Percentiles rank a stretch among this genome's conserved stretches.
phyloP scores from a whole-genome alignment of 2,888 invertebrate species.

The Perizoma flavofasciatum region DNA sequence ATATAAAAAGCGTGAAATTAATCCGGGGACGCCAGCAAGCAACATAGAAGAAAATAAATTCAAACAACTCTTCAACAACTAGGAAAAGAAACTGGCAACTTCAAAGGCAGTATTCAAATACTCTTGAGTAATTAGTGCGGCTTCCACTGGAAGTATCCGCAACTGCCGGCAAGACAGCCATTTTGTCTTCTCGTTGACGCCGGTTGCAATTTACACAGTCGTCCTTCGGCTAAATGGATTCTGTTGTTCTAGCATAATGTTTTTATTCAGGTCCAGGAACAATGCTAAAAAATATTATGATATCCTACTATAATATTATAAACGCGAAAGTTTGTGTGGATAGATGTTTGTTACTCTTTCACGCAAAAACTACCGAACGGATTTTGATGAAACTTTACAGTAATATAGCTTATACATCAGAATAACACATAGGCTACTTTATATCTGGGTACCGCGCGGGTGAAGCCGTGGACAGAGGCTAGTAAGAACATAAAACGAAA shows the following conservation, averaged over 20 bases:
- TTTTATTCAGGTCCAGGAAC: neutral
- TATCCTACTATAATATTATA: no score
- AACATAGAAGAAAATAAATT: no score
- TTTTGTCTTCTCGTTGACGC: neutral
- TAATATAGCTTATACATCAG: no score
- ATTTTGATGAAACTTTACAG: no score
- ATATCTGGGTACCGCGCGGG: no score
- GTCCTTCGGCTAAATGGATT: constrained; percentile 2
- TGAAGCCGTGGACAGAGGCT: no score
- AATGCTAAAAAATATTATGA: neutral
- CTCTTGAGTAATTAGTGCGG: constrained; percentile 12
- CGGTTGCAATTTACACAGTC: neutral
- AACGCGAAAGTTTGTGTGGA: no score
- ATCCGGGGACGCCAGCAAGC: no score
- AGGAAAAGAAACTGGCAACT: neutral
- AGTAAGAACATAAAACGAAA: neutral
- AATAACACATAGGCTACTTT: no score
- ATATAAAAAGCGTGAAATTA: no score
- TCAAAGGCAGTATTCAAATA: constrained; percentile 11
- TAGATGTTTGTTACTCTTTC: no score
- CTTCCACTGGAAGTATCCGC: constrained; percentile 13
- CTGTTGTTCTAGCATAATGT: neutral
- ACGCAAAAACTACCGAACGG: no score
- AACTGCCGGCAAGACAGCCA: constrained; percentile 4
- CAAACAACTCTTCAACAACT: neutral